Base-by-base conservation (phyloP, 2,888 invertebrate genomes). In the Trisateles emortualis region DNA sequence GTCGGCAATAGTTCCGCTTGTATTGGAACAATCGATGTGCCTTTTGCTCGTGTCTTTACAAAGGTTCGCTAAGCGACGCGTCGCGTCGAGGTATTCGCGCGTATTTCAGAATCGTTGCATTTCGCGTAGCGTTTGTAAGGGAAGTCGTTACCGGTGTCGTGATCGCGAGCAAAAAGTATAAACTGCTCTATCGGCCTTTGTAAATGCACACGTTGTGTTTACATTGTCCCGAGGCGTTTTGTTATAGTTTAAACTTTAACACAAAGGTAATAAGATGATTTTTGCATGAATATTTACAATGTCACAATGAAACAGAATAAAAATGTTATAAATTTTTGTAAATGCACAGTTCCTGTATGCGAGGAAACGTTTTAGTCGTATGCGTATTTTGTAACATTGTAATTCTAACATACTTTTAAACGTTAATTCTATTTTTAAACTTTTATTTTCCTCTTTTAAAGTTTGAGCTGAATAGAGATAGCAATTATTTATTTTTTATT, bases 71-170 rank as follows among this genome's bases (percentile, higher is more conserved):
- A 72, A 72, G 68, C 74, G 73, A 70, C 49, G 69, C 71, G 72
- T 66, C 67, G 61, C 70, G 13, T 26, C 26, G 36, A 68, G 72
- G 69, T 74, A 74, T 76, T 80, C 76, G 79, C 74, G 75, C 76
- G 79, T 74, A 77, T 81, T 81, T 81, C 74, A 68, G 72, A 84
- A 81, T 77, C 73, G 83, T 77, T 81, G 81, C 82, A 81, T 80
- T 84, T 74, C 72, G 72, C 70, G 49, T 72, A 70, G 73, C 78
- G 83, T 85, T 86, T 85, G 78, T 72, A 60, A 78, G 79, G 83
- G 81, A 86, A 85, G 83, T 87, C 83, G 87, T 88, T 87, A 86
- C 83, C 79, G 81, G 81, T 76, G 79, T 78, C 72, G 77, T 60
- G 74, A 77, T 79, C 75, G 72, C 71, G 74, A 78, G 68, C 72